Base-by-base conservation (phyloP, 2,113 vertebrate genomes). In the Mirounga angustirostris region DNA sequence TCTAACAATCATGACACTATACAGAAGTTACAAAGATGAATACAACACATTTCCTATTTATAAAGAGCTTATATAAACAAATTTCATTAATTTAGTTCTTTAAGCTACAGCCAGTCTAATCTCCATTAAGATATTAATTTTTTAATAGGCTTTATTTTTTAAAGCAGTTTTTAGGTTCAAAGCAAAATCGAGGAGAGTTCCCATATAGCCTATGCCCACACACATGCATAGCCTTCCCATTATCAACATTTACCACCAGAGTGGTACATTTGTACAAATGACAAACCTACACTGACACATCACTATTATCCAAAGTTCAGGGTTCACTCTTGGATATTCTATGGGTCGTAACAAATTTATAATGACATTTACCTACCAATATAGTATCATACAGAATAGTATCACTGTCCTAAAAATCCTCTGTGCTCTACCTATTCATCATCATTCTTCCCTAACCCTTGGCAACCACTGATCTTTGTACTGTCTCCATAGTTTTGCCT, bases 131-230 rank as follows among this genome's bases (percentile, higher is more conserved):
- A 79, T n/a, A 97, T 30, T 15, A 50, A 69, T 56, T 92, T 91
- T 91, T 76, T 40, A 81, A 95, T 40, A 74, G 54, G 71, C 24
- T 92, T 92, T 79, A 92, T 58, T 94, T 95, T 94, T 95, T 50
- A 74, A 15, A 86, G 30, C 12, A 91, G 79, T 89, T 95, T 46
- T 91, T 73, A 96, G 67, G 61, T 79, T 95, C 61, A 93, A 56
- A 96, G 61, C n/a, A 96, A 89, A 96, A 74, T 0, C 28, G 36
- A 94, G 19, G 56, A 79, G 15, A 93, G 90, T 63, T 80, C 7
- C 56, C 63, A 91, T 7, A 67, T 30, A 58, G n/a, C 58, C 26
- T 93, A 63, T 43, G 28, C 15, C 36, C 43, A 82, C n/a, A 92
- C 1, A 85, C 5, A 43, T 15, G 14, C 13, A 54, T 1, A 91